These are phyloP conservation scores for Gavialis gangeticus DNA, from an alignment of 2,113 vertebrate species.

Conservation along the genomic window DNA sequence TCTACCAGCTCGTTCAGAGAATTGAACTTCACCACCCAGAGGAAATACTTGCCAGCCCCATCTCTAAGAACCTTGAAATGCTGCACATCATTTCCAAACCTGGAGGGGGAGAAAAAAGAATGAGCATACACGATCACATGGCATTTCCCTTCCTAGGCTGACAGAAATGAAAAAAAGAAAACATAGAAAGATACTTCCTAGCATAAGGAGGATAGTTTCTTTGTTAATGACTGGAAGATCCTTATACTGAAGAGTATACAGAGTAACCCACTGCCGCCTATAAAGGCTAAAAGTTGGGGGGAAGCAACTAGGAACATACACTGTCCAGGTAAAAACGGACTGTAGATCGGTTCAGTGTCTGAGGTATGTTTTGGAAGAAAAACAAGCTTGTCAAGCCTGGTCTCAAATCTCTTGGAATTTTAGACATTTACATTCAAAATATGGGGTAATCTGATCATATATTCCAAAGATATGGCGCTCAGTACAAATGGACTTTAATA, in stretches of 20 bases:
- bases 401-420: neutral
- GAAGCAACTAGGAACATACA: neutral
- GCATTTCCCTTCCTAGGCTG: neutral
- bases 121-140: neutral
- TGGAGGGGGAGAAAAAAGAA: slow-evolving; percentile 52
- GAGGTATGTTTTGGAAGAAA: neutral
- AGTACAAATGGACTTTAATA: neutral
- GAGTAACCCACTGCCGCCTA: neutral
- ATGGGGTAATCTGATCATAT: neutral
- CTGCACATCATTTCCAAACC: slow-evolving; percentile 98
- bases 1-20: slow-evolving; percentile 98
- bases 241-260: neutral
- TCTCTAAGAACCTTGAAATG: slow-evolving; percentile 99
- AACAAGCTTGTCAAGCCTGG: neutral
- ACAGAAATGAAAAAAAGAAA: neutral
- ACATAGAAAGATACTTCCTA: neutral
- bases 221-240: neutral
- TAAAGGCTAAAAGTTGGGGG: neutral
- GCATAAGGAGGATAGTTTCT: neutral
- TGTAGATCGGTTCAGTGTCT: neutral
- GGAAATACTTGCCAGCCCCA: slow-evolving; percentile 97
- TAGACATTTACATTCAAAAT: neutral
- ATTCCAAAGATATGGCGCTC: neutral
- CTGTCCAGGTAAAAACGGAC: neutral
- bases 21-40: slow-evolving; percentile 99